Evolutionary conservation across 2,113 vertebrate species (phyloP).

Genomic region (Cephalopterus ornatus): DNA sequence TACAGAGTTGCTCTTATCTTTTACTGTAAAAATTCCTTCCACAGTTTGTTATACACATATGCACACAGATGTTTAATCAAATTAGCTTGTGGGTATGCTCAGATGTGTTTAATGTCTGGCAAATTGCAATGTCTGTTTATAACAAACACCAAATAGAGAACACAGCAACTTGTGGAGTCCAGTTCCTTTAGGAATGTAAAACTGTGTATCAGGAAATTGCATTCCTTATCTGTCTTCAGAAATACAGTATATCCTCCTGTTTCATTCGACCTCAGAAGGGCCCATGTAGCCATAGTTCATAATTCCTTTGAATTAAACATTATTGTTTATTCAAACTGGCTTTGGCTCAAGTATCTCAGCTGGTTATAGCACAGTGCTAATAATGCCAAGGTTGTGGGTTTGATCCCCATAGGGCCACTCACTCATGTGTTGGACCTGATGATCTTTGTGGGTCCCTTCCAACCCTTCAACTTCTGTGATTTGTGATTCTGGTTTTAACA

Average conservation of each 20-base stretch:
- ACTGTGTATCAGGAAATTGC: neutral
- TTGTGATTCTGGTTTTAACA: neutral
- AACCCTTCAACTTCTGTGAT: neutral
- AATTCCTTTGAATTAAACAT: neutral
- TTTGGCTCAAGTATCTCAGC: neutral
- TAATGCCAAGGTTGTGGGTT: neutral
- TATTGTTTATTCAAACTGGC: neutral
- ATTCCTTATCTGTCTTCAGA: neutral
- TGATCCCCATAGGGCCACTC: neutral
- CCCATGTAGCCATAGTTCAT: neutral
- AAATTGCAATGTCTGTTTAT: neutral
- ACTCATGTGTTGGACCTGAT: neutral
- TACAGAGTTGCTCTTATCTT: constrained; percentile 11
- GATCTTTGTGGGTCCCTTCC: neutral
- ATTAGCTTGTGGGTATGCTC: neutral
- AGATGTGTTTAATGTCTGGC: neutral
- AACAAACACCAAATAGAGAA: constrained; percentile 14
- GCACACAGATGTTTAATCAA: constrained; percentile 22
- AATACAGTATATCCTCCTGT: neutral
- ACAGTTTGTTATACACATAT: neutral
- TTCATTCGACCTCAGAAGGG: constrained; percentile 11
- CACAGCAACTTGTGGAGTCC: neutral
- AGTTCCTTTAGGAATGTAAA: neutral
- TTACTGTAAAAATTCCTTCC: constrained; percentile 13
- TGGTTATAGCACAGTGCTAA: neutral